Evolutionary conservation across 92 coral and sea anemone genomes (phyloP), one percentile per base, ranked within the genome.

Genomic region (Epizoanthus stellaris): DNA sequence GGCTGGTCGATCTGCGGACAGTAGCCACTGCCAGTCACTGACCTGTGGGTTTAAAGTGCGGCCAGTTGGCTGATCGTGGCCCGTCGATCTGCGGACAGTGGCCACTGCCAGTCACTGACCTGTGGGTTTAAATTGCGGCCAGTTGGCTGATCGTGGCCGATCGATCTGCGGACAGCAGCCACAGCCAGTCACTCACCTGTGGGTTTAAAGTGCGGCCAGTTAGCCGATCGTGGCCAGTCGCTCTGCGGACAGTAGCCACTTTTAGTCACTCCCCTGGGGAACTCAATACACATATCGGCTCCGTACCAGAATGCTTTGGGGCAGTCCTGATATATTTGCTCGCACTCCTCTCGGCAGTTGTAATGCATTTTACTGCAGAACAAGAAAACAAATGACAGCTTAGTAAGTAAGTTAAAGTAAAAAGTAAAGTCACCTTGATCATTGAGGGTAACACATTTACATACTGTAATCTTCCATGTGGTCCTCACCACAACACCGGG

Each of bases 221-320:
- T 77, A 58, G 82, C 70, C 15, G 82, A 77, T 38, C 82, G 82
- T 9, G 82, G 82, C 82, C 82, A 77, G 4, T 61, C 71, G 14
- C 13, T 62, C 57, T 77, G 82, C 7, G 67, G 47, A 63, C 82
- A 77, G n/a, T 77, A 77, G 8, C 82, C 82, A 6, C 0, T 12
- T 0, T 42, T 5, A 6, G 23, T 62, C 20, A 12, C 0, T 1
- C 82, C 82, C 9, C 7, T 42, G 7, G 82, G 82, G 15, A 77
- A 77, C 71, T 77, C 82, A 2, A 77, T 77, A 63, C 82, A 77
- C 82, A 77, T 77, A 70, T 77, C 82, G 16, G 15, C 60, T 1
- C 82, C 82, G 72, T 77, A 77, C 82, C 82, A 77, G 60, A 77
- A 77, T 4, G 43, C 59, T 40, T 62, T 62, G 67, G 40, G 43